These are phyloP conservation scores for Drosophila koepferae DNA, from an alignment of 2,888 invertebrate species.

Conservation along the genomic window DNA sequence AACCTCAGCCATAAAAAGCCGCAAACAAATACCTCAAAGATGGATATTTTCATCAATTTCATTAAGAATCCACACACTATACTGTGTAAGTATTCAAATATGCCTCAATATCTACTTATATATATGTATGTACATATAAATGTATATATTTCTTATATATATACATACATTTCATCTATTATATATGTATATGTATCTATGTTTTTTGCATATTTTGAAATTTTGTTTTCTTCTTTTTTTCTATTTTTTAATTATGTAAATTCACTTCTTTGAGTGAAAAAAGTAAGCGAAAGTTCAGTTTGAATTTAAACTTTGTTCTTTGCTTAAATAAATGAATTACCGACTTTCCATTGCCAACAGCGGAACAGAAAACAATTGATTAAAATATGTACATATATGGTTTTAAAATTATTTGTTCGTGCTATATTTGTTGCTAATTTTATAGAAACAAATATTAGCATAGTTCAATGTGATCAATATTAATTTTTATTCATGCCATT, in stretches of 20 bases:
- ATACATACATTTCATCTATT: neutral
- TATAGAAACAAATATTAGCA: neutral
- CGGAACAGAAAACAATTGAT: no score
- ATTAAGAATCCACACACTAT: slow-evolving; percentile 69
- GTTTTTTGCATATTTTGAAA: neutral
- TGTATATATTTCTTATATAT: neutral
- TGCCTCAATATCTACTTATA: neutral
- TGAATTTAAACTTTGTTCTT: slow-evolving; percentile 8
- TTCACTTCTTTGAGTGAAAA: neutral
- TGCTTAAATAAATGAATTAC: slow-evolving; percentile 1
- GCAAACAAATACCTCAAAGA: slow-evolving; percentile 43
- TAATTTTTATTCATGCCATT: neutral
- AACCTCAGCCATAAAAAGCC: slow-evolving; percentile 28
- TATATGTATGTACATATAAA: neutral
- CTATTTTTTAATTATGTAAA: neutral
- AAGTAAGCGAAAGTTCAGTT: slow-evolving; percentile 8
- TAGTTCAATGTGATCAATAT: neutral
- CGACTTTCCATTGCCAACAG: neutral
- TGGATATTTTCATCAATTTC: slow-evolving; percentile 79
- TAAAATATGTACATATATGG: no score
- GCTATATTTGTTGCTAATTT: neutral
- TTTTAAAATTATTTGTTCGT: neutral
- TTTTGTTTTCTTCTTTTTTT: neutral
- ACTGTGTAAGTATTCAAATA: slow-evolving; percentile 73
- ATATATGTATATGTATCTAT: neutral